Percentiles rank a stretch among this genome's conserved stretches.
phyloP scores from a whole-genome alignment of 2,888 invertebrate species.

The Arrhopalites spinosus region DNA sequence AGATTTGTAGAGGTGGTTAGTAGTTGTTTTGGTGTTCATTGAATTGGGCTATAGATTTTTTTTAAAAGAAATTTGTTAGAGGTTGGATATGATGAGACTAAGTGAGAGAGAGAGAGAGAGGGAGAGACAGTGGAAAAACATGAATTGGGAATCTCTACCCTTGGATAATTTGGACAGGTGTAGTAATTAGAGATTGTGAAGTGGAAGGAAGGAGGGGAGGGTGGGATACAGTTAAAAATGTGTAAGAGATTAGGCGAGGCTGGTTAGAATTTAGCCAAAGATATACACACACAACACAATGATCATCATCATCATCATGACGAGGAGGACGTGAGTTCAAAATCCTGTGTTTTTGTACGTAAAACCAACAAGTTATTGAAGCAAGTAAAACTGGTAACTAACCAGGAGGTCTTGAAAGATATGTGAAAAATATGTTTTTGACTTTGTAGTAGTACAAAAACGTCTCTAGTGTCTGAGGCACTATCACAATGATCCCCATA shows the following conservation, averaged over 20 bases:
- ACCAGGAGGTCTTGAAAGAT: constrained; percentile 34
- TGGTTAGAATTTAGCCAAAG: background rate
- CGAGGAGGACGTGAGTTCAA: constrained; percentile 31
- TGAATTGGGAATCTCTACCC: constrained; percentile 16
- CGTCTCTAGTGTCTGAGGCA: too few relatives aligned
- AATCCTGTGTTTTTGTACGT: constrained; percentile 31
- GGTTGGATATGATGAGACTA: background rate
- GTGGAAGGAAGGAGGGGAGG: background rate
- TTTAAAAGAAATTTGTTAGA: background rate
- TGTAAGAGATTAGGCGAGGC: background rate
- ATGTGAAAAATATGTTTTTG: constrained; percentile 17
- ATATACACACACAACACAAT: background rate
- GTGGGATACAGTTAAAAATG: background rate
- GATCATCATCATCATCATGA: background rate
- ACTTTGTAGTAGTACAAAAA: too few relatives aligned
- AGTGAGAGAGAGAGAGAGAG: background rate
- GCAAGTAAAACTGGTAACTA: constrained; percentile 39
- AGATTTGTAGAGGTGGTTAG: background rate
- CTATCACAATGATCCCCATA: too few relatives aligned
- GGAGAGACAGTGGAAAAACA: background rate
- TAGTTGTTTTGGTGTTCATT: background rate
- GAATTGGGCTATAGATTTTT: background rate
- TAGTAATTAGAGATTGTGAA: constrained; percentile 31
- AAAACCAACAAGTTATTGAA: constrained; percentile 36
- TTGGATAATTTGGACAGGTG: constrained; percentile 31